Conservation (phyloP, 2,113 vertebrate genomes). For the Pleuronectes platessa region DNA sequence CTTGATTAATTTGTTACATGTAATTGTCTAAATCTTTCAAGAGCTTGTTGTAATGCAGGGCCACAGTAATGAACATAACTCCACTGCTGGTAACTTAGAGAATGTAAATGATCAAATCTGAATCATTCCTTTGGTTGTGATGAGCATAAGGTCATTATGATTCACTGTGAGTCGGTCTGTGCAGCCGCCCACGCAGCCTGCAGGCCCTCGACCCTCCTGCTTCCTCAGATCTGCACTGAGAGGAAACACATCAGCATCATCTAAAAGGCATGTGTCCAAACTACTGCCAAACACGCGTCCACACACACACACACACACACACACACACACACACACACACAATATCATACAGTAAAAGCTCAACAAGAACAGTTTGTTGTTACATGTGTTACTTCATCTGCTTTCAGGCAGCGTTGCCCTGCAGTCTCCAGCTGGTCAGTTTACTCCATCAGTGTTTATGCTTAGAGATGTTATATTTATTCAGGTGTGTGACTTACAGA, state of each 20-base stretch:
- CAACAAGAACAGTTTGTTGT: conserved; percentile 55
- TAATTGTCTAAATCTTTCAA: neutral
- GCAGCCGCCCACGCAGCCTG: conserved; percentile 80
- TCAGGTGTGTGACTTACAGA: conserved; percentile 58
- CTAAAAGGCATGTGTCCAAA: too few relatives aligned
- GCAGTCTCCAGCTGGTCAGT: conserved; percentile 9
- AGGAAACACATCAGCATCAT: too few relatives aligned
- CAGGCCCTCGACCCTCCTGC: conserved; percentile 75
- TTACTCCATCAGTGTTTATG: conserved; percentile 55
- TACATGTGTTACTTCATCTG: conserved; percentile 62
- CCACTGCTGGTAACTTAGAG: neutral
- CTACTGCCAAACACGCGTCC: too few relatives aligned
- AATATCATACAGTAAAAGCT: conserved; percentile 21
- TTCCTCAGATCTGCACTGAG: neutral
- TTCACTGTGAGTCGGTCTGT: conserved; percentile 52
- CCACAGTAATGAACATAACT: neutral
- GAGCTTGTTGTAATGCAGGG: neutral
- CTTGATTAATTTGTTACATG: too few relatives aligned
- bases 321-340: neutral
- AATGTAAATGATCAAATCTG: conserved; percentile 2
- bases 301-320: too few relatives aligned
- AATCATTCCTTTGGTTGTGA: conserved; percentile 4
- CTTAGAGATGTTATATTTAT: conserved; percentile 63
- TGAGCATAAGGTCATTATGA: neutral
- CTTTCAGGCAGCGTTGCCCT: conserved; percentile 34